Base-by-base conservation (phyloP, 2,888 invertebrate species). In the Ectobius pallidus region DNA sequence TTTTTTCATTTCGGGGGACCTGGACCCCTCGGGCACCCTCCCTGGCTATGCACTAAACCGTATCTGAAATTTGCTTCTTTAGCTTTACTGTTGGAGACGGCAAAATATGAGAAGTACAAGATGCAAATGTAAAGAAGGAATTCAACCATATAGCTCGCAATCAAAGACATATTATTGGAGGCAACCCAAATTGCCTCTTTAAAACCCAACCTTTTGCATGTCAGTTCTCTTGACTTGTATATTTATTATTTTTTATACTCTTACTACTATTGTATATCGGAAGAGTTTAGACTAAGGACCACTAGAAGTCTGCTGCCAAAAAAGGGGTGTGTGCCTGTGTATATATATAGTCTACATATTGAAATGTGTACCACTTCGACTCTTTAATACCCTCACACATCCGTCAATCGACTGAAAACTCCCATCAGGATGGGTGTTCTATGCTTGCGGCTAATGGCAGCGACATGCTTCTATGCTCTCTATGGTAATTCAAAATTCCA, bases 191-290 rank as follows among this genome's bases (percentile, higher is more conserved):
- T 44, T 22, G 27, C 65, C 65, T 27, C 65, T 65, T 65, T 6
- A 22, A 18, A 25, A 34, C 63, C 72, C 72, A 69, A 63, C 72
- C 72, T 30, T 73, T 73, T 73, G 62, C 72, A 61, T 73, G 72
- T 73, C 55, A 27, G 27, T 18, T 65, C 30, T 18, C 27, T 30
- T 46, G 22, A n/a, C 11, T n/a, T 6, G 25, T 3, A 65, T 46
- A 27, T 46, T 65, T 65, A 25, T 30, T 58, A 4, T 46, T 46
- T 46, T n/a, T 46, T n/a, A n/a, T 30, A 25, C 32, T 30, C 58
- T 32, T 14, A n/a, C 30, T 30, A 16, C n/a, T 2, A 30, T 58
- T 58, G 58, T 58, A 30, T 58, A 9, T 52, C 22, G 20, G 58
- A 32, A 58, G 30, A 58, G 58, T n/a, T 16, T 58, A 18, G 9